phyloP scores from a whole-genome alignment of 2,888 invertebrate species.

The Clunio marinus region DNA sequence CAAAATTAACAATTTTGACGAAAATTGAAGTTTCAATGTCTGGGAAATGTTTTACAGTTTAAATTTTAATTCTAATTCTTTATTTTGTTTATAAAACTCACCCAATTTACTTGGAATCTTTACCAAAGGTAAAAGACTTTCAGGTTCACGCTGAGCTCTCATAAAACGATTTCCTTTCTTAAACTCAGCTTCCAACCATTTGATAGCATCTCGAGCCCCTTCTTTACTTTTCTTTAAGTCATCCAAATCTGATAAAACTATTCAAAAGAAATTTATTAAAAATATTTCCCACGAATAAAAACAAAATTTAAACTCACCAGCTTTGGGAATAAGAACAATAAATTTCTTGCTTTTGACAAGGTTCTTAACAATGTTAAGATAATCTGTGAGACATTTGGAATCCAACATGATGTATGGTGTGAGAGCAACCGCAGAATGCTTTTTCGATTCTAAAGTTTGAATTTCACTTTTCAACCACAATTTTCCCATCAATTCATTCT shows the following conservation, averaged over 20 bases:
- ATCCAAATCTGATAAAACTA: conserved; percentile 85
- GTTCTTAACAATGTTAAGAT: conserved; percentile 73
- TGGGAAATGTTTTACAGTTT: conserved; percentile 41
- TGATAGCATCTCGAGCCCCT: conserved; percentile 83
- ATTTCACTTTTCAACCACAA: conserved; percentile 85
- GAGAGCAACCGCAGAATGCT: conserved; percentile 53
- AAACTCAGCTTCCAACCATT: conserved; percentile 87
- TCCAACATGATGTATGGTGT: conserved; percentile 89
- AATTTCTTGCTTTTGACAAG: conserved; percentile 78
- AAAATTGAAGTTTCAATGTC: conserved; percentile 51
- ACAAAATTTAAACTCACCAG: conserved; percentile 58
- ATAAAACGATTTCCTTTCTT: conserved; percentile 82
- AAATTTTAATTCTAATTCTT: not conserved
- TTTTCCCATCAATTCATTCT: conserved; percentile 68
- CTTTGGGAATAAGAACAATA: conserved; percentile 80
- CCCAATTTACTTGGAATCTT: conserved; percentile 75
- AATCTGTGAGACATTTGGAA: conserved; percentile 71
- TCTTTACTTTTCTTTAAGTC: conserved; percentile 79
- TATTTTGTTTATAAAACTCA: conserved; percentile 47
- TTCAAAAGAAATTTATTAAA: conserved; percentile 40
- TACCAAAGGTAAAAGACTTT: conserved; percentile 67
- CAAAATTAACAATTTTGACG: conserved; percentile 51
- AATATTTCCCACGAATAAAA: not conserved
- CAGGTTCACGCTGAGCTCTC: conserved; percentile 79
- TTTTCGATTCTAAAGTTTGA: conserved; percentile 72